These are phyloP conservation scores for Solen grandis DNA, from an alignment of 1,140 invertebrate genomes.

Conservation along the genomic window DNA sequence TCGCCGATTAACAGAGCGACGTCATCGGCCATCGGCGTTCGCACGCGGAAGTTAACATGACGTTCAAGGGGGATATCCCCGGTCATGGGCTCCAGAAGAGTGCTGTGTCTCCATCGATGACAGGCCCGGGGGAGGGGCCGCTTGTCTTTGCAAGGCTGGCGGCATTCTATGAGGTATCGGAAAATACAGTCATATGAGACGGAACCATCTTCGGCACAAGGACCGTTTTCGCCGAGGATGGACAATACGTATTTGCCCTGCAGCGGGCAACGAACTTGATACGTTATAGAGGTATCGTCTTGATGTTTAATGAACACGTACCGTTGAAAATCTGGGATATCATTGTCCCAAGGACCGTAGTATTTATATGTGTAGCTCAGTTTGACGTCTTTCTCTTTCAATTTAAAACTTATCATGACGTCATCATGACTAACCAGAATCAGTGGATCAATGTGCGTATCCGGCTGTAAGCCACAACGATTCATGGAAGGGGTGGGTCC, in stretches of 20 bases:
- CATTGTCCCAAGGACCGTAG: constrained; percentile 69
- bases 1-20: constrained; percentile 75
- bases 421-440: constrained; percentile 75
- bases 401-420: constrained; percentile 71
- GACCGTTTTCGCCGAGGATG: constrained; percentile 71
- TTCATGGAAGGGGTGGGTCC: constrained; percentile 73
- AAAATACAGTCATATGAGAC: constrained; percentile 75
- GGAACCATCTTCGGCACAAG: constrained; percentile 62
- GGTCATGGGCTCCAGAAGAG: constrained; percentile 75
- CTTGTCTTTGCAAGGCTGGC: constrained; percentile 71
- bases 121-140: constrained; percentile 76
- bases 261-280: constrained; percentile 75
- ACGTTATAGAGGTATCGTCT: constrained; percentile 69
- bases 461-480: constrained; percentile 68
- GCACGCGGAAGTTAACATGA: constrained; percentile 73
- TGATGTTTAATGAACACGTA: constrained; percentile 75
- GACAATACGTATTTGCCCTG: constrained; percentile 78
- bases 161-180: constrained; percentile 77
- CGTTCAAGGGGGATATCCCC: constrained; percentile 71
- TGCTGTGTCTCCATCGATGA: constrained; percentile 76
- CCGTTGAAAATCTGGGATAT: constrained; percentile 74
- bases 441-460: constrained; percentile 77
- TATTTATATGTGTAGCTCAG: constrained; percentile 74
- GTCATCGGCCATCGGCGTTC: constrained; percentile 73
- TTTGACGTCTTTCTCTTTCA: constrained; percentile 67